Evolutionary conservation across 92 coral and sea anemone genomes (phyloP).

Genomic region (Meandrina meandrites): DNA sequence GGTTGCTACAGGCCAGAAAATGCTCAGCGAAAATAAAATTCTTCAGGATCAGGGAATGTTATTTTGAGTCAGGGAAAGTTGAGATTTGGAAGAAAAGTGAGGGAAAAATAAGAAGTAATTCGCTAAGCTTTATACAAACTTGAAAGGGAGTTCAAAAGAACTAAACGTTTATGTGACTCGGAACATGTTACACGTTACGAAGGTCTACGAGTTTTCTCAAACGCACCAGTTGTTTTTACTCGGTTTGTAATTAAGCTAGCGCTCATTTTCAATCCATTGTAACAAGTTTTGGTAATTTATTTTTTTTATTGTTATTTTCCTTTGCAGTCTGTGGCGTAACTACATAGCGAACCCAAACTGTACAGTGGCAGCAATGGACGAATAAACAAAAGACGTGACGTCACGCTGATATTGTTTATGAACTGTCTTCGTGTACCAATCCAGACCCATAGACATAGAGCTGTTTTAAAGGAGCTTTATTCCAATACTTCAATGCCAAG

Average conservation of each 20-base stretch:
- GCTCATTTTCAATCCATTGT: neutral
- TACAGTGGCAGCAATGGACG: neutral
- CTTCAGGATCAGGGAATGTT: no score
- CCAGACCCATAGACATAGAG: neutral
- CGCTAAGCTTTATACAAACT: neutral
- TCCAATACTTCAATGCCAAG: neutral
- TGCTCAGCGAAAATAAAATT: no score
- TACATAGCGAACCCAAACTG: neutral
- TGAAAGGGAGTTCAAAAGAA: neutral
- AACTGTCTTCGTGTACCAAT: neutral
- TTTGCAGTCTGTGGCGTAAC: slow-evolving; percentile 21
- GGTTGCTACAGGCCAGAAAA: no score
- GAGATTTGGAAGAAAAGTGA: no score
- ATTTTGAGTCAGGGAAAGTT: no score
- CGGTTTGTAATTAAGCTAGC: neutral
- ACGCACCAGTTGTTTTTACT: neutral
- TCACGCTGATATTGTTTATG: neutral
- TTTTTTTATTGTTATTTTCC: neutral
- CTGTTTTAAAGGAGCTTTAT: neutral
- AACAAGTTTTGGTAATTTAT: neutral
- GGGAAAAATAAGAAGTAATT: neutral
- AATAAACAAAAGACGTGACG: neutral
- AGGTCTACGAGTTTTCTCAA: neutral
- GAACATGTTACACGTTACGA: neutral
- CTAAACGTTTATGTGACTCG: neutral